A percentile compares a stretch with the other conserved stretches of the same genome.
Conservation (phyloP, 2,113 vertebrate species). For the Indicator maculatus region DNA sequence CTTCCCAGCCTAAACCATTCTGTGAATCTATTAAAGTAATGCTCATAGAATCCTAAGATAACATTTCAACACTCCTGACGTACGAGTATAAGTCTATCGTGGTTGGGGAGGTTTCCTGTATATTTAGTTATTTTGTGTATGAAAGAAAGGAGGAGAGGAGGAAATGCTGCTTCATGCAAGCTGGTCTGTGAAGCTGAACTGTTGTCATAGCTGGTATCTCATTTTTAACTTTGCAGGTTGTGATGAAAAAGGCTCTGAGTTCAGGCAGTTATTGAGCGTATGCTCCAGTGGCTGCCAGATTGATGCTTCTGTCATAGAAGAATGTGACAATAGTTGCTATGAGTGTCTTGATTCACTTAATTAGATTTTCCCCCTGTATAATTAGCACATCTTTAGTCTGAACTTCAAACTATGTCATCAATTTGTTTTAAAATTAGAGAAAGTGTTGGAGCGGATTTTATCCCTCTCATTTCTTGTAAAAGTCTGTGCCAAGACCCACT, state of each 20-base stretch:
- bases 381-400: slow-evolving; percentile 71
- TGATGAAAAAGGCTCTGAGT: slow-evolving; percentile 62
- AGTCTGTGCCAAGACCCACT: slow-evolving; percentile 29
- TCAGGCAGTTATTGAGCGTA: slow-evolving; percentile 68
- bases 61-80: not conserved
- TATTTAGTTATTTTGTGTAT: slow-evolving; percentile 12
- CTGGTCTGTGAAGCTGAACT: slow-evolving; percentile 50
- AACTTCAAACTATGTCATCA: slow-evolving; percentile 59
- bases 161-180: slow-evolving; percentile 60
- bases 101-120: not conserved
- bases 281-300: slow-evolving; percentile 70
- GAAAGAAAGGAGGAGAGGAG: not conserved
- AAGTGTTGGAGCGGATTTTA: slow-evolving; percentile 57
- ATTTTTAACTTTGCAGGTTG: slow-evolving; percentile 66
- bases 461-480: slow-evolving; percentile 38
- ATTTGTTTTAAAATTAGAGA: slow-evolving; percentile 62
- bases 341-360: slow-evolving; percentile 69
- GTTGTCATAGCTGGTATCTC: slow-evolving; percentile 56
- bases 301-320: slow-evolving; percentile 69
- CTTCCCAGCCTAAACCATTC: no score
- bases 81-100: not conserved
- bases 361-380: slow-evolving; percentile 71
- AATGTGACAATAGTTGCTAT: slow-evolving; percentile 72
- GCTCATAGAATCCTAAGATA: not conserved
- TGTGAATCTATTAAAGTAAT: not conserved